A percentile compares a stretch with the other conserved stretches of the same genome.
Conservation (phyloP, 2,888 invertebrate genomes). For the Pristionchus exspectatus region DNA sequence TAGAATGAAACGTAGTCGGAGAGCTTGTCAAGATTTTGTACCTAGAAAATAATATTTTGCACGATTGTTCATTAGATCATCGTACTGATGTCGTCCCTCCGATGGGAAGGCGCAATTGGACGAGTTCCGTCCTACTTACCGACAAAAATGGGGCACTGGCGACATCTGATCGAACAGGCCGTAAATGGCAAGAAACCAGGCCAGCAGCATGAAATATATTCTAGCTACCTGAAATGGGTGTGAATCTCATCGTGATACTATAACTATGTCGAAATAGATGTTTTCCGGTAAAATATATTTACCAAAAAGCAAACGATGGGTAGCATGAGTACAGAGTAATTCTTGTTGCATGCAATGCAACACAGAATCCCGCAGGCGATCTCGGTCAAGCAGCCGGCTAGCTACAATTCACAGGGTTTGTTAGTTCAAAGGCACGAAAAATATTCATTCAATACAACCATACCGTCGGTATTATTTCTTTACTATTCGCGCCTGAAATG, state of each 20-base stretch:
- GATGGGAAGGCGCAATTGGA: not conserved
- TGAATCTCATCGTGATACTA: not conserved
- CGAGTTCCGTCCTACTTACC: not conserved
- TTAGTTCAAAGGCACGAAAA: not conserved
- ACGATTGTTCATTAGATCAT: too few relatives aligned
- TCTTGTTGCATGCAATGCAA: not conserved
- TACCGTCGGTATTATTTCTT: not conserved
- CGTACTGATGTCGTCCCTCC: too few relatives aligned
- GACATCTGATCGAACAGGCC: not conserved
- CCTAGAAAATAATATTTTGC: too few relatives aligned
- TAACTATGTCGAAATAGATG: too few relatives aligned
- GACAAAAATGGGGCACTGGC: not conserved
- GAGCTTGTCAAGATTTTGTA: not conserved
- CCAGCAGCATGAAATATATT: not conserved
- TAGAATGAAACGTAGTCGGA: not conserved
- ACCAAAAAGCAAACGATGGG: not conserved
- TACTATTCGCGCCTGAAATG: not conserved
- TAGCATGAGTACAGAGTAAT: not conserved
- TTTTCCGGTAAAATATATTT: not conserved
- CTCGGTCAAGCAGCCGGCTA: not conserved
- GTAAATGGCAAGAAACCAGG: not conserved
- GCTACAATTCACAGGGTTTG: not conserved
- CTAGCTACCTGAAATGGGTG: not conserved
- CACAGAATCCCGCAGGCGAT: not conserved
- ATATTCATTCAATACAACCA: not conserved